Conservation (phyloP, 2,113 vertebrate genomes). For the Rhodinocichla rosea region DNA sequence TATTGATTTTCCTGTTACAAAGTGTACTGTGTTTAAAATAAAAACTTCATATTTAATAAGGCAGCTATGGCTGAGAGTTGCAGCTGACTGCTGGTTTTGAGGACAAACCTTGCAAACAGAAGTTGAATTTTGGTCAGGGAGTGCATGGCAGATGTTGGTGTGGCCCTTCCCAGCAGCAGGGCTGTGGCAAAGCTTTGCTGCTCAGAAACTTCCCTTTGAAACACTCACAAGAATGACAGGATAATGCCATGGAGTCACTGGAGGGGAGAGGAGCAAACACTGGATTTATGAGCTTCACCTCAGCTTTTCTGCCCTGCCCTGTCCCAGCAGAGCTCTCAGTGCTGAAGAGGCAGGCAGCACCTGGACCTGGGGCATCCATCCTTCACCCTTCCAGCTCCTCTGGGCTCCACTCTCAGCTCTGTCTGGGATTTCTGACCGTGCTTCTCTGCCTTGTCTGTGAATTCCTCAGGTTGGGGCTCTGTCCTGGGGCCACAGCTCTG, state of each 20-base stretch:
- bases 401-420: not conserved
- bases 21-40: slow-evolving; percentile 48
- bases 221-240: not conserved
- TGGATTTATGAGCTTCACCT: not conserved
- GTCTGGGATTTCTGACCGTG: not conserved
- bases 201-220: not conserved
- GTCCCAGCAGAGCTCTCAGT: not conserved
- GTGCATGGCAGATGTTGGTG: not conserved
- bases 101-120: not conserved
- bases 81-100: not conserved
- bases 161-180: not conserved
- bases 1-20: slow-evolving; percentile 51
- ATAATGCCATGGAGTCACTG: not conserved
- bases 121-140: not conserved
- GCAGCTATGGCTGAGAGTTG: not conserved
- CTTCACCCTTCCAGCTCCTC: not conserved
- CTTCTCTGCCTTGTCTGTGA: not conserved
- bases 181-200: not conserved
- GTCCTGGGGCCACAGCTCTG: not conserved
- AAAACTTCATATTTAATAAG: slow-evolving; percentile 8
- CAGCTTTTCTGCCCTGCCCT: not conserved
- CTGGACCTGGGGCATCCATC: not conserved
- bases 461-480: not conserved
- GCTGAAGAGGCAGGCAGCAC: not conserved
- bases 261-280: not conserved